Evolutionary conservation across 2,113 vertebrate genomes (phyloP).

Genomic region (Apistogramma diplotaenia): DNA sequence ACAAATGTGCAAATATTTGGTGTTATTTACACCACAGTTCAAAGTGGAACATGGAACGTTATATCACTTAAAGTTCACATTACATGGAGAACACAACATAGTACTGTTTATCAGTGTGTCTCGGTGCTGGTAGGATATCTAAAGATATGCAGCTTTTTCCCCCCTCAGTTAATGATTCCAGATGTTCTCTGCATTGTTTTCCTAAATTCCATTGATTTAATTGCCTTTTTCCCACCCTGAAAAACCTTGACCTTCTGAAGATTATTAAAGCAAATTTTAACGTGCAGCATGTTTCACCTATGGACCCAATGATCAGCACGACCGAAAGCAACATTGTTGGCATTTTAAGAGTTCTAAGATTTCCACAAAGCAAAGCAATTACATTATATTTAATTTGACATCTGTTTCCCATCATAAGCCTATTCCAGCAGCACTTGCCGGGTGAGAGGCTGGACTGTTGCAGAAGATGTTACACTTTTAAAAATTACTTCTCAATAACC

Average conservation of each 20-base stretch:
- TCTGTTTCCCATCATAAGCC: not conserved
- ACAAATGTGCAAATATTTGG: not conserved
- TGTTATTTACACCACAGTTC: not conserved
- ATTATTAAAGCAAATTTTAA: too few species aligned
- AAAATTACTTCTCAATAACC: too few species aligned
- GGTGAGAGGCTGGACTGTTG: not conserved
- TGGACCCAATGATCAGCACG: not conserved
- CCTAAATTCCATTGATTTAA: not conserved
- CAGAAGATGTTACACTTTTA: too few species aligned
- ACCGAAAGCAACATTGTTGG: rapidly evolving
- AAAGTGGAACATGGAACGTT: too few species aligned
- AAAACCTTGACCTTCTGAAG: not conserved
- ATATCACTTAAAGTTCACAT: not conserved
- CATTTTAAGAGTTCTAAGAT: not conserved
- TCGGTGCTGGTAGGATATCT: not conserved
- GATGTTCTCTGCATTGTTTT: not conserved
- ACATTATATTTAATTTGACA: not conserved
- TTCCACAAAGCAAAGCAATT: not conserved
- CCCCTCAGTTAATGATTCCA: not conserved
- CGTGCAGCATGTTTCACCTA: not conserved
- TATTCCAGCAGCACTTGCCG: not conserved
- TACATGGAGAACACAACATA: not conserved
- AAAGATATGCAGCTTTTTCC: not conserved
- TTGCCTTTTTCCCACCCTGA: not conserved
- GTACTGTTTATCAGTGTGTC: not conserved